Conservation (phyloP, 2,113 vertebrate genomes). For the Ellobius talpinus region DNA sequence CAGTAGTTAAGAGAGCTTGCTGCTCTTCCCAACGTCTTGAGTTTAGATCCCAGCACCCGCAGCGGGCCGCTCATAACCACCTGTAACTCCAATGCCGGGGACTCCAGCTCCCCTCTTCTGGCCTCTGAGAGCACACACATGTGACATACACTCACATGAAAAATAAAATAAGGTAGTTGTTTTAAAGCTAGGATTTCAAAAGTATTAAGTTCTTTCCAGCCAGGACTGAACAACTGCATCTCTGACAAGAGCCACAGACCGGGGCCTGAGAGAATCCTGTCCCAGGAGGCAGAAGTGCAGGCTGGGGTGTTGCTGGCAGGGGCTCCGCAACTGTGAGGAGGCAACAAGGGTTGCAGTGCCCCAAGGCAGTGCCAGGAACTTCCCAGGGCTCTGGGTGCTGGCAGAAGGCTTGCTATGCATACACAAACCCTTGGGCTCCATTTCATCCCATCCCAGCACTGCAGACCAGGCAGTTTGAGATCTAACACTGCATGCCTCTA, state of each 20-base stretch:
- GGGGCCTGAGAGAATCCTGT: neutral
- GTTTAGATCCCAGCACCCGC: neutral
- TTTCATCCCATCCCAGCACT: neutral
- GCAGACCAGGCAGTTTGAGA: neutral
- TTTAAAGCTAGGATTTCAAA: neutral
- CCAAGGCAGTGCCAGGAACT: neutral
- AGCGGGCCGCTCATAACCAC: neutral
- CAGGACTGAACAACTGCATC: neutral
- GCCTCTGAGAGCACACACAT: neutral
- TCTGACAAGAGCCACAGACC: neutral
- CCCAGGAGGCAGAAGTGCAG: neutral
- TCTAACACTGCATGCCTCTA: neutral
- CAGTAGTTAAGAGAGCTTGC: neutral
- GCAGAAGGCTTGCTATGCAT: neutral
- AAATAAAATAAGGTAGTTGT: neutral
- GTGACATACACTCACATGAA: neutral
- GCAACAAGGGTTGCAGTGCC: no score
- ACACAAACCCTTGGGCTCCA: neutral
- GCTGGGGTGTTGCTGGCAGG: neutral
- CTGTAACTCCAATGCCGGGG: no score
- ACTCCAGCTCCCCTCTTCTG: neutral
- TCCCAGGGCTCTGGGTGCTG: no score
- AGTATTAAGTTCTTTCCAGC: neutral
- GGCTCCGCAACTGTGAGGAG: neutral
- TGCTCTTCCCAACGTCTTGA: neutral